These are phyloP conservation scores for Xiphydria camelus DNA, from an alignment of 2,888 invertebrate species.

Conservation along the genomic window DNA sequence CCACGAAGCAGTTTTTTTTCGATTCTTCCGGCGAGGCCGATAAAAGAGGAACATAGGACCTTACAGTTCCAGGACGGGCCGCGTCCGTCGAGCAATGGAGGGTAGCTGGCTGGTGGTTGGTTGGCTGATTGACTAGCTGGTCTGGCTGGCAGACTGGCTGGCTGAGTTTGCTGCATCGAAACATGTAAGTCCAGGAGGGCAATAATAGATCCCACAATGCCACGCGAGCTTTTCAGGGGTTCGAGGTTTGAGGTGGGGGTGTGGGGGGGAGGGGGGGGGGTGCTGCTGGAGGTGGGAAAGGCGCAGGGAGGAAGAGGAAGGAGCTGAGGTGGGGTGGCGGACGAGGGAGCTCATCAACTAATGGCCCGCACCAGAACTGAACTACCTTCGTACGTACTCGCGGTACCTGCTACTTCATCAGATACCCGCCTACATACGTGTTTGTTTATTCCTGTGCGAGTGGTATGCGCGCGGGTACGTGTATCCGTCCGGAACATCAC, in stretches of 20 bases:
- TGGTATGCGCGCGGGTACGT: slow-evolving; percentile 16
- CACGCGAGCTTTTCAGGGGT: slow-evolving; percentile 47
- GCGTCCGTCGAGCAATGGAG: not conserved
- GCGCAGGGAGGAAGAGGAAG: slow-evolving; percentile 11
- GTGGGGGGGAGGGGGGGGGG: slow-evolving; percentile 28
- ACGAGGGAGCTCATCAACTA: slow-evolving; percentile 56
- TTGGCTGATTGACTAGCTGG: not conserved
- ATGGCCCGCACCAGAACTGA: slow-evolving; percentile 57
- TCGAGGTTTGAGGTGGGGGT: slow-evolving; percentile 20
- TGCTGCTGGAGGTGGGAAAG: slow-evolving; percentile 9
- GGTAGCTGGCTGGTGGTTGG: not conserved
- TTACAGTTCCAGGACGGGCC: not conserved
- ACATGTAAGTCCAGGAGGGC: slow-evolving; percentile 50
- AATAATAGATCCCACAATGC: slow-evolving; percentile 55
- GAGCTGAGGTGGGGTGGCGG: slow-evolving; percentile 31
- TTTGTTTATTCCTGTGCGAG: too few relatives aligned
- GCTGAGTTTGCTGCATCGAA: slow-evolving; percentile 20
- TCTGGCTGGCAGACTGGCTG: slow-evolving; percentile 17
- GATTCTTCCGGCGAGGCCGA: slow-evolving; percentile 19
- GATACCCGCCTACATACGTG: slow-evolving; percentile 5
- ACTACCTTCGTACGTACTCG: slow-evolving; percentile 38
- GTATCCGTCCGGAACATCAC: slow-evolving; percentile 16
- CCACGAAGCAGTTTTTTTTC: too few relatives aligned
- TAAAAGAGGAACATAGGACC: slow-evolving; percentile 25
- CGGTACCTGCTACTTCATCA: slow-evolving; percentile 23